Conservation (phyloP, 2,113 vertebrate species). For the Pygoscelis adeliae region DNA sequence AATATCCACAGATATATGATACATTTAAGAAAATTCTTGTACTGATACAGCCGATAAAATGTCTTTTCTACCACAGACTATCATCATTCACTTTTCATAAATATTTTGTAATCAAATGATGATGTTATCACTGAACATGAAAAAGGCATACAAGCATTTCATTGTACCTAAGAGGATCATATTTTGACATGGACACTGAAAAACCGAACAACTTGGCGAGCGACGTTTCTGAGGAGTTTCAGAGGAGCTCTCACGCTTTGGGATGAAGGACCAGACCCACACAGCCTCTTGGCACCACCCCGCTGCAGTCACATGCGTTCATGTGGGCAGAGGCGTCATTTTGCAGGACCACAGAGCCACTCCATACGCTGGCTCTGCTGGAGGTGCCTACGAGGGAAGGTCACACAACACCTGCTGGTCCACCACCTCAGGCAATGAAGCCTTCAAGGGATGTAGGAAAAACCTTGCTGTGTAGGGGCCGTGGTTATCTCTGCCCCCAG, state of each 20-base stretch:
- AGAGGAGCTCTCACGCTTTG: neutral
- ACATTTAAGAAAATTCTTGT: neutral
- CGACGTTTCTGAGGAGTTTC: neutral
- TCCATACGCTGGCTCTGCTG: neutral
- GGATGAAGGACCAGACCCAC: neutral
- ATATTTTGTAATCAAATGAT: neutral
- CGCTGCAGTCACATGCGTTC: fast-evolving
- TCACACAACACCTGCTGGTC: neutral
- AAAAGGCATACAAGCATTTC: neutral
- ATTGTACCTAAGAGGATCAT: neutral
- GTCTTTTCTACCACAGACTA: neutral
- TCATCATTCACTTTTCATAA: neutral
- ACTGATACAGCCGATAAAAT: neutral
- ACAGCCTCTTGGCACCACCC: neutral
- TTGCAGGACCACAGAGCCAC: neutral
- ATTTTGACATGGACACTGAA: neutral
- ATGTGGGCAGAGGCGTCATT: neutral
- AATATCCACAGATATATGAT: neutral
- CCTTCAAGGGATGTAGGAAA: neutral
- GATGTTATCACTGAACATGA: neutral
- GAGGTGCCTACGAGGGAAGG: neutral
- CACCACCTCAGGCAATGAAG: neutral
- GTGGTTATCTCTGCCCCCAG: neutral
- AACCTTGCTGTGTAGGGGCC: neutral
- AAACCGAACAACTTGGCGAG: fast-evolving